Evolutionary conservation across 2,888 invertebrate genomes (phyloP), one percentile per base, ranked within the genome.

Genomic region (Acanthosepion lycidas): DNA sequence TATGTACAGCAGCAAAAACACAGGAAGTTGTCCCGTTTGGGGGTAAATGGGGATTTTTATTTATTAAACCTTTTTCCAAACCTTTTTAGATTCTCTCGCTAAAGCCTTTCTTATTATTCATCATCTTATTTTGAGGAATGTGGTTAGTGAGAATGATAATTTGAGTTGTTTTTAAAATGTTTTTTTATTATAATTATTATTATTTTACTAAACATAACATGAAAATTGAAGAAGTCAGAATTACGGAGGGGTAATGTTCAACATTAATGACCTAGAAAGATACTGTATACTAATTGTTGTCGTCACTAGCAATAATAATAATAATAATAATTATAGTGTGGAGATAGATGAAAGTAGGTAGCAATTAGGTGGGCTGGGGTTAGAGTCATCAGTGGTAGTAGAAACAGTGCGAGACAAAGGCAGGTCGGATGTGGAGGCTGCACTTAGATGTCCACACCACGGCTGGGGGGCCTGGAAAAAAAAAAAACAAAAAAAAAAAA

Each of bases 1-100:
- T 93, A 93, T 93, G n/a, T 93, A 93, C 93, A 93, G 49, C 93
- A 93, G 93, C 93, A 93, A 93, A 93, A 93, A 93, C 49, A 93
- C 49, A 33, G n/a, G 53, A 93, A 93, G 20, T 51, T 78, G 5
- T n/a, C 78, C n/a, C n/a, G n/a, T n/a, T 15, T n/a, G 48, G 53
- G 53, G 93, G n/a, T 26, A 28, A 15, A 93, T 28, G 51, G 49
- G 51, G 93, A 92, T 28, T 92, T 92, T 51, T 92, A n/a, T 92
- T 92, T 92, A 26, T 49, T 49, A 92, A 92, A 93, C 53, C 93
- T 93, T 78, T 78, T 78, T 93, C 26, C 51, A 93, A 93, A 26
- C 93, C 51, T 51, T 93, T 53, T 9, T 42, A 42, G 51, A 93
- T 93, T 53, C n/a, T 93, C 93, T 51, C 51, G 28, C 93, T 93